Evolutionary conservation across 2,113 vertebrate species (phyloP).

Genomic region (Marmota monax): DNA sequence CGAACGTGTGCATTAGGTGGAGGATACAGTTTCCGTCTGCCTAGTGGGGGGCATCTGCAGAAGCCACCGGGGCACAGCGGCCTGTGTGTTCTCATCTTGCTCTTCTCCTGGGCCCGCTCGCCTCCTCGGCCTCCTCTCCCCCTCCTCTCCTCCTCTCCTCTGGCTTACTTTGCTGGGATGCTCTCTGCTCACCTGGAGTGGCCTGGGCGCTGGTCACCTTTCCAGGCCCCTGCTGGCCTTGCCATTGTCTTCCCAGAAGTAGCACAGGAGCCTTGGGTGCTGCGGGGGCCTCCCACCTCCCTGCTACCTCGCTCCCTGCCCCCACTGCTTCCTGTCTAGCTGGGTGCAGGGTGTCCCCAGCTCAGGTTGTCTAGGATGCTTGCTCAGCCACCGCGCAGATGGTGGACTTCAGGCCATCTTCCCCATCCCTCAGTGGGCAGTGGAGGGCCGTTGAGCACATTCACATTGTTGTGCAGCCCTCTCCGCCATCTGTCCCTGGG

Average conservation of each 20-base stretch:
- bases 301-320: not conserved
- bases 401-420: not conserved
- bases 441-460: too few species aligned
- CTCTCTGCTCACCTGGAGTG: not conserved
- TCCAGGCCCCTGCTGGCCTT: not conserved
- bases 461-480: too few species aligned
- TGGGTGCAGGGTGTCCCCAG: not conserved
- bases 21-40: too few species aligned
- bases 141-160: rapidly evolving
- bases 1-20: too few species aligned
- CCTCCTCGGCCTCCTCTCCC: not conserved
- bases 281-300: too few species aligned
- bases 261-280: too few species aligned
- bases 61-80: too few species aligned
- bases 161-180: not conserved
- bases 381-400: too few species aligned
- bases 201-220: rapidly evolving
- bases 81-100: not conserved
- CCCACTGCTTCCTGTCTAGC: not conserved
- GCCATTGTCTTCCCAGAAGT: not conserved
- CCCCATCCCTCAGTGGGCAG: too few species aligned
- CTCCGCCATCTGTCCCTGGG: too few species aligned
- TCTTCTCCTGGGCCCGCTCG: too few species aligned
- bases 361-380: not conserved
- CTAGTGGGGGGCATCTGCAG: too few species aligned